Base-by-base conservation (phyloP, 1,140 invertebrate genomes). In the Mesaphorura yosii region DNA sequence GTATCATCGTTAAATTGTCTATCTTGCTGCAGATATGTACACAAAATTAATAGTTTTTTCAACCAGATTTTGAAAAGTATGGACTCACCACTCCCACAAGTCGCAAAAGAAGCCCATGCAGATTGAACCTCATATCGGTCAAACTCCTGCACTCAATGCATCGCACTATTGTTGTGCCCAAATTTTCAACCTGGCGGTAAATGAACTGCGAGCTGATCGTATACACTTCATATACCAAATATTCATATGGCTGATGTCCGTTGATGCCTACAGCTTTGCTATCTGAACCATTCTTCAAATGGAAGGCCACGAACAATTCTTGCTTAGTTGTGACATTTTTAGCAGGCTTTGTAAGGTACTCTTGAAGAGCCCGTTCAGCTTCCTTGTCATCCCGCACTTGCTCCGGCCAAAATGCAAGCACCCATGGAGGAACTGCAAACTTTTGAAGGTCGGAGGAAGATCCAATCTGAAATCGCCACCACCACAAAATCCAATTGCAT, bases 21-120 rank as follows among this genome's bases (percentile, higher is more conserved):
- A 14, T 56, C 54, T 41, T 50, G 15, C 47, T 55, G 26, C 12
- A 26, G 17, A n/a, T 22, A 12, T 38, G n/a, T 20, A 53, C 17
- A 34, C 14, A 48, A 20, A 23, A 47, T 48, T 44, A 14, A 42
- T 12, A 34, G 22, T 40, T 7, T 27, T 27, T 3, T n/a, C 6
- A 34, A 19, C 19, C 14, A 37, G 22, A 22, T 44, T 26, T 51
- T 15, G 7, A 6, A 6, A 45, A 48, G 17, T 10, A 17, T 25
- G 26, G 5, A 34, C 48, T 56, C 51, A 56, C 54, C 2, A 56
- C 41, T 27, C 54, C 54, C 22, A 37, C 22, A 2, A 37, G 23
- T 12, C 39, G 19, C 12, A 56, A 27, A 26, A 2, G 19, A 26
- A 37, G 19, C 27, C 29, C 41, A 1, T 34, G 0, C n/a, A 56